Evolutionary conservation across 2,888 invertebrate genomes (phyloP).

Genomic region (Trypoxylon attenuatum): DNA sequence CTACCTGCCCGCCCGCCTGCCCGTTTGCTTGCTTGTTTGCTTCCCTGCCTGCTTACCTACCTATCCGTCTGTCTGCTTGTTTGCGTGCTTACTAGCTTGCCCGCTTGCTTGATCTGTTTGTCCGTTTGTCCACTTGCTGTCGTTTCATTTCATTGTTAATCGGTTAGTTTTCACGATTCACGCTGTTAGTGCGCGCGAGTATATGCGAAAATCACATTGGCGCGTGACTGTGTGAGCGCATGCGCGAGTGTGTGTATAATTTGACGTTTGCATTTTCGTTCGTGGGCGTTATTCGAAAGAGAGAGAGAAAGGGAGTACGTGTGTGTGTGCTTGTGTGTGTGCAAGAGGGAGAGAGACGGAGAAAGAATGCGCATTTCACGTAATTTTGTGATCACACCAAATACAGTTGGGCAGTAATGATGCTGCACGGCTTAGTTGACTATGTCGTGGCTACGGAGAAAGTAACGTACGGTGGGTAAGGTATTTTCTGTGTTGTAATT

Average conservation of each 20-base stretch:
- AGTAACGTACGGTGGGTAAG: slow-evolving; percentile 34
- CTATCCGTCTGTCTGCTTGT: no score
- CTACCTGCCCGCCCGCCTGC: no score
- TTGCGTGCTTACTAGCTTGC: background rate
- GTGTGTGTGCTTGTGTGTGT: no score
- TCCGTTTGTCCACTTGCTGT: background rate
- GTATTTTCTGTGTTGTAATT: slow-evolving; percentile 39
- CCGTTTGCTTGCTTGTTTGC: no score
- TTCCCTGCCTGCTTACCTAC: no score
- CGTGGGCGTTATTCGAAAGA: slow-evolving; percentile 40
- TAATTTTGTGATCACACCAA: slow-evolving; percentile 54
- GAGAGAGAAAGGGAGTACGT: no score
- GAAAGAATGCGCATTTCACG: slow-evolving; percentile 51
- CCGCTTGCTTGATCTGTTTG: background rate
- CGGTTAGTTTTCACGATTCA: background rate
- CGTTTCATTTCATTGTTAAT: background rate
- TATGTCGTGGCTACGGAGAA: slow-evolving; percentile 31
- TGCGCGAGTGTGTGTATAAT: slow-evolving; percentile 7
- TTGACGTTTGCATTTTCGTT: slow-evolving; percentile 45
- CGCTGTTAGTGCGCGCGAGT: slow-evolving; percentile 5
- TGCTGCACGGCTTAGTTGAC: slow-evolving; percentile 37
- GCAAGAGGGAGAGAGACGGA: no score
- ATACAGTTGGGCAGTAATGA: slow-evolving; percentile 58
- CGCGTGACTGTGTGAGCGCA: slow-evolving; percentile 10
- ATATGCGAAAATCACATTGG: slow-evolving; percentile 10